Percentiles rank a stretch among this genome's conserved stretches.
Evolutionary conservation across 2,797 vertebrate genomes (phyloP).

Genomic region (Thripadectes ignobilis): DNA sequence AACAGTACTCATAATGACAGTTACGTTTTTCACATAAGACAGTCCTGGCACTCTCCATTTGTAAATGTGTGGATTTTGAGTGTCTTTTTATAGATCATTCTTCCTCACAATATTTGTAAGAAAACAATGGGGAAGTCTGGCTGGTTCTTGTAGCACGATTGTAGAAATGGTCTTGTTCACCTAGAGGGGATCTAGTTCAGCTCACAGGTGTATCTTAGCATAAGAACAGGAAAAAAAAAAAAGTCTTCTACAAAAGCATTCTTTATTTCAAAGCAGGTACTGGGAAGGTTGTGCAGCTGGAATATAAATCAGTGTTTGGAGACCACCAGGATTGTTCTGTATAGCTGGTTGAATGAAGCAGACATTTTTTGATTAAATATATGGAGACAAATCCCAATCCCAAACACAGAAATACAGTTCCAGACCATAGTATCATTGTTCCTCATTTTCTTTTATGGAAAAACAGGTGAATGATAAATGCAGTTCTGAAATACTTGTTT

Average conservation of each 20-base stretch:
- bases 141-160: neutral
- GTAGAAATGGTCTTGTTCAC: neutral
- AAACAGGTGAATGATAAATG: accelerated
- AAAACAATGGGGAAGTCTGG: neutral
- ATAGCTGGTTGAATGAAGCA: neutral
- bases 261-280: neutral
- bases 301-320: neutral
- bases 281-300: neutral
- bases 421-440: neutral
- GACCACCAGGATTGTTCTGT: neutral
- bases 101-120: neutral
- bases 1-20: neutral
- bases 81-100: neutral
- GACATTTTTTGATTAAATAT: neutral
- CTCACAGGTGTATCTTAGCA: neutral
- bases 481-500: neutral
- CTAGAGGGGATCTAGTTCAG: neutral
- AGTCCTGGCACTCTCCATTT: neutral
- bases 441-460: neutral
- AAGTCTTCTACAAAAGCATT: neutral
- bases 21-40: neutral
- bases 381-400: neutral
- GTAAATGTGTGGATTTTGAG: neutral
- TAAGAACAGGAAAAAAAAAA: neutral
- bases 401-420: neutral